Percentiles rank a stretch among this genome's conserved stretches.
phyloP scores from a whole-genome alignment of 2,888 invertebrate genomes.

The Pemphredon lugubris region DNA sequence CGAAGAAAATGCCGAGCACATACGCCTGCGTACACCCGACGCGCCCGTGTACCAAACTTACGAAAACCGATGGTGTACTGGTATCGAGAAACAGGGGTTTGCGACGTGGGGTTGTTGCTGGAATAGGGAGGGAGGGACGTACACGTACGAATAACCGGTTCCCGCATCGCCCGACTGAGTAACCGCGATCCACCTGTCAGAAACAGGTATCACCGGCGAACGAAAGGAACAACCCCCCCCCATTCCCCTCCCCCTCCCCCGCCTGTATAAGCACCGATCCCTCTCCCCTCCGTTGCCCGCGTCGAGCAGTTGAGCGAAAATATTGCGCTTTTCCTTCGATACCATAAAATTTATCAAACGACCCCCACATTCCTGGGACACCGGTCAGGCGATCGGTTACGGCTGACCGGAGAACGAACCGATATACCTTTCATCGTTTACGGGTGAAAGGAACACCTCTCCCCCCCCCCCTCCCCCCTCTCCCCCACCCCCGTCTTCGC shows the following conservation, averaged over 20 bases:
- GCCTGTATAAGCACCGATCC: no score
- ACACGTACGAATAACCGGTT: constrained; percentile 59
- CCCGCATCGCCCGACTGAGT: constrained; percentile 69
- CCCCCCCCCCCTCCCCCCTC: not conserved
- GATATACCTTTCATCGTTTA: constrained; percentile 11
- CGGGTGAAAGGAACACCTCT: constrained; percentile 15
- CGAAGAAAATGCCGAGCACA: constrained; percentile 17
- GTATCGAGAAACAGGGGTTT: constrained; percentile 3
- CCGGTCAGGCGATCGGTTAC: constrained; percentile 7
- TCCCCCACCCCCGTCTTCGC: no score
- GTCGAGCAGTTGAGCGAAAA: constrained; percentile 70
- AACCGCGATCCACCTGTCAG: constrained; percentile 73
- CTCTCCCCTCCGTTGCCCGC: no score
- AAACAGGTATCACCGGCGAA: constrained; percentile 69
- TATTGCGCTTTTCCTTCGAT: constrained; percentile 72
- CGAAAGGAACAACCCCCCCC: constrained; percentile 44
- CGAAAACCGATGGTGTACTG: constrained; percentile 26
- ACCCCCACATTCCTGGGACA: constrained; percentile 32
- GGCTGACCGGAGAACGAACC: constrained; percentile 5
- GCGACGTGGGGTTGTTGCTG: no score
- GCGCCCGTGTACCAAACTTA: constrained; percentile 13
- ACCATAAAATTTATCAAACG: constrained; percentile 76
- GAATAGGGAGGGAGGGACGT: no score
- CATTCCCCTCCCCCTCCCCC: no score
- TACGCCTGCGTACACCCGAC: not conserved